These are phyloP conservation scores for Ptilonorhynchus violaceus DNA, from an alignment of 2,113 vertebrate species.

Conservation along the genomic window DNA sequence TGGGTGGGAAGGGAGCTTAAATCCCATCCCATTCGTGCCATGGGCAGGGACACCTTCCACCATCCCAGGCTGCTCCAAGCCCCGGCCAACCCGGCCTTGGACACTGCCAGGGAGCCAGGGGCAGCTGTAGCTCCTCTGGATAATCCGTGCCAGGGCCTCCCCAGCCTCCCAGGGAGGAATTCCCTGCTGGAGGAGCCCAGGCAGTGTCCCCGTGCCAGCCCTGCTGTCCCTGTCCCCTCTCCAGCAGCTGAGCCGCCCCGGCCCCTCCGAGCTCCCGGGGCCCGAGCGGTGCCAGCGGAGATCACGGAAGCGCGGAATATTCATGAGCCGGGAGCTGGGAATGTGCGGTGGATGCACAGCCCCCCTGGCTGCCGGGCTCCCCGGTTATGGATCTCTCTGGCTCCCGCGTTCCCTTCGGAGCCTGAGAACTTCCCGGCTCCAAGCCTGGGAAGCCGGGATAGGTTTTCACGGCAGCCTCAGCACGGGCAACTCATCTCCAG, in stretches of 20 bases:
- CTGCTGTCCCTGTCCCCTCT: background rate
- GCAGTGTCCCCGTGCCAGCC: background rate
- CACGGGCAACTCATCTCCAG: background rate
- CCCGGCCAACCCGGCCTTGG: background rate
- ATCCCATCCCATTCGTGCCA: background rate
- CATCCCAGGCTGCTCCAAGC: background rate
- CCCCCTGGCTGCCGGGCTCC: slow-evolving; percentile 8
- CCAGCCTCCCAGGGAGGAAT: background rate
- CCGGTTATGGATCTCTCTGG: background rate
- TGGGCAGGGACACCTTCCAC: background rate
- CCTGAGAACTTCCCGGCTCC: background rate
- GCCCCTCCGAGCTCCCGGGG: background rate
- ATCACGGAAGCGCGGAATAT: slow-evolving; percentile 8
- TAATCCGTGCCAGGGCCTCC: background rate
- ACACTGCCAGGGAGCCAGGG: background rate
- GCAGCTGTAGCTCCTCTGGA: background rate
- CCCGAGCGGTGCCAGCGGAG: background rate
- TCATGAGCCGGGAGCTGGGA: background rate
- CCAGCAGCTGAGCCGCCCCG: background rate
- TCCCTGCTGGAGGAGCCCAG: background rate
- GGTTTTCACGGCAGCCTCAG: slow-evolving; percentile 15
- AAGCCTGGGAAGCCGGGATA: background rate
- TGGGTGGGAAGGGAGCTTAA: background rate
- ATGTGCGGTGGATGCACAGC: background rate
- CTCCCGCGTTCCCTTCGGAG: background rate